A percentile compares a stretch with the other conserved stretches of the same genome.
Evolutionary conservation across 1,140 invertebrate genomes (phyloP).

Genomic region (Plectrocnemia conspersa): DNA sequence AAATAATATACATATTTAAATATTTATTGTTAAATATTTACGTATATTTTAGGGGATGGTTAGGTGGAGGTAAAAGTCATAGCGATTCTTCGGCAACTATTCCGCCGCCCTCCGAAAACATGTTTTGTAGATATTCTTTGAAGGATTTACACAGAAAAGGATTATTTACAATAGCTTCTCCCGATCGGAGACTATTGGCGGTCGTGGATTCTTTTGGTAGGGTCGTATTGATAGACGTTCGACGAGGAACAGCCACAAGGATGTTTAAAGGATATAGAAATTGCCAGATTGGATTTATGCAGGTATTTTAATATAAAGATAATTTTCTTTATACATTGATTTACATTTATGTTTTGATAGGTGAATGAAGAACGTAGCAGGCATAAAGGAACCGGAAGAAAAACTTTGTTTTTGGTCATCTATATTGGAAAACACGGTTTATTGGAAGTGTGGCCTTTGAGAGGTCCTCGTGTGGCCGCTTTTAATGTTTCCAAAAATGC

Average conservation of each 20-base stretch:
- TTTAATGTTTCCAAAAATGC: slow-evolving; percentile 84
- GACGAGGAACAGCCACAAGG: slow-evolving; percentile 70
- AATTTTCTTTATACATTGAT: slow-evolving; percentile 10
- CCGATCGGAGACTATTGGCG: slow-evolving; percentile 72
- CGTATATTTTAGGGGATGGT: slow-evolving; percentile 50
- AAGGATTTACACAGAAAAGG: slow-evolving; percentile 76
- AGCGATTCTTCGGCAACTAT: slow-evolving; percentile 43
- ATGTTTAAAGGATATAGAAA: slow-evolving; percentile 94
- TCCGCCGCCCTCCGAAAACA: slow-evolving; percentile 56
- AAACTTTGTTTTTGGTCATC: slow-evolving; percentile 76
- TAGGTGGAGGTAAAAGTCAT: slow-evolving; percentile 53
- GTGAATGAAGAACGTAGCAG: slow-evolving; percentile 42
- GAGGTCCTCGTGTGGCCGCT: slow-evolving; percentile 82
- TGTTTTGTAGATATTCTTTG: slow-evolving; percentile 74
- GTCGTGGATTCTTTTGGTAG: slow-evolving; percentile 82
- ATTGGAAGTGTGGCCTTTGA: slow-evolving; percentile 82
- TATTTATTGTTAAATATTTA: slow-evolving; percentile 7
- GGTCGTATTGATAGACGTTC: slow-evolving; percentile 79
- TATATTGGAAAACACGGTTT: slow-evolving; percentile 80
- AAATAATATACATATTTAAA: slow-evolving; percentile 8
- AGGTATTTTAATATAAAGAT: slow-evolving; percentile 49
- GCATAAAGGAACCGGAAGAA: slow-evolving; percentile 42
- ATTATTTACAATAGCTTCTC: slow-evolving; percentile 67
- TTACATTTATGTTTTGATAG: too few relatives aligned
- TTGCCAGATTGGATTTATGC: slow-evolving; percentile 87